A percentile compares a stretch with the other conserved stretches of the same genome.
Evolutionary conservation across 2,113 vertebrate species (phyloP).

Genomic region (Takifugu bimaculatus): DNA sequence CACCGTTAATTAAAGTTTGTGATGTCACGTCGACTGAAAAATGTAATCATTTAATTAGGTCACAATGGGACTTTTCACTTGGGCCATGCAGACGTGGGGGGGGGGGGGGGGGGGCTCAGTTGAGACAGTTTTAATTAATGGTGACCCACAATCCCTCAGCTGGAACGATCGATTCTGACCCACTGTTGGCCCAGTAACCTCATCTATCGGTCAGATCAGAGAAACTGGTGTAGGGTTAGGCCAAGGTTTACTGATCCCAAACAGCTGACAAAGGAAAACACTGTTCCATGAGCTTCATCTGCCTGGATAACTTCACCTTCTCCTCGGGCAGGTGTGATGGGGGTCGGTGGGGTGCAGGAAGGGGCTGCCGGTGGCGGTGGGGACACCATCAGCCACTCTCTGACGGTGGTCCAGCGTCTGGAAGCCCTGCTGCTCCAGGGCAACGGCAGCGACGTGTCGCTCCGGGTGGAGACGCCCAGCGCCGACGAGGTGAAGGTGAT

Average conservation of each 20-base stretch:
- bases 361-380: slow-evolving; percentile 6
- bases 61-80: too few species aligned
- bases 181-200: slow-evolving; percentile 12
- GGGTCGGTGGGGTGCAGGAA: slow-evolving; percentile 63
- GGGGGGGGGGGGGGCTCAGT: slow-evolving; percentile 9
- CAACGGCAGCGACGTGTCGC: slow-evolving; percentile 82
- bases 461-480: slow-evolving; percentile 80
- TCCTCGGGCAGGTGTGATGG: slow-evolving; percentile 69
- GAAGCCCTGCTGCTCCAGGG: slow-evolving; percentile 82
- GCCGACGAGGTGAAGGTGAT: slow-evolving; percentile 87
- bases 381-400: slow-evolving; percentile 84
- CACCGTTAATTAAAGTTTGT: too few species aligned
- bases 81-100: background rate
- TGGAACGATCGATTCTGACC: slow-evolving; percentile 40
- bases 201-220: background rate
- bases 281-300: too few species aligned
- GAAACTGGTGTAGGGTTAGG: too few species aligned
- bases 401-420: slow-evolving; percentile 80
- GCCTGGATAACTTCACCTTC: too few species aligned
- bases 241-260: too few species aligned
- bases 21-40: too few species aligned
- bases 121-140: slow-evolving; percentile 61
- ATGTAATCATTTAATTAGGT: too few species aligned
- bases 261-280: too few species aligned
- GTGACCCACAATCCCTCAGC: slow-evolving; percentile 61